Percentiles rank a stretch among this genome's conserved stretches.
These are phyloP conservation scores for Hymenopus coronatus DNA, from an alignment of 2,888 invertebrate genomes.

Conservation along the genomic window DNA sequence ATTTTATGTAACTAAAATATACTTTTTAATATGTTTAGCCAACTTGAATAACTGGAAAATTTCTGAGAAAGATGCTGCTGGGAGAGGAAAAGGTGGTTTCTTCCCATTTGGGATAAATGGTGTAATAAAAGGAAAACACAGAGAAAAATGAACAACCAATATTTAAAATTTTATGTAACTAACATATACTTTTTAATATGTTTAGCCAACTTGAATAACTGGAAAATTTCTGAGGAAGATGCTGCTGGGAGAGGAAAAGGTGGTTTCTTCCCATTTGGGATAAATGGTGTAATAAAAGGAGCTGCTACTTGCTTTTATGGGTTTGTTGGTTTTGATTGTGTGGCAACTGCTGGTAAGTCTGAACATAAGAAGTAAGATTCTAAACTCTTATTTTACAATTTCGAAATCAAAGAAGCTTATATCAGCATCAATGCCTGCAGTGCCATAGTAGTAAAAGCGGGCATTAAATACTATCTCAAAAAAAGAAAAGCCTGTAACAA, in stretches of 20 bases:
- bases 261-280: constrained; percentile 57
- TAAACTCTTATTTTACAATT: background rate
- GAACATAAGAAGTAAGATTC: background rate
- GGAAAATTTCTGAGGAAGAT: constrained; percentile 44
- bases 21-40: constrained; percentile 39
- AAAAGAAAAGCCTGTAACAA: too few species aligned
- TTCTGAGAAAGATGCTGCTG: constrained; percentile 13
- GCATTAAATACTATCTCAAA: too few species aligned
- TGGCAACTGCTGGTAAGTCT: constrained; percentile 67
- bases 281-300: constrained; percentile 74
- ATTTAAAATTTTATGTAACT: background rate
- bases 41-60: constrained; percentile 53
- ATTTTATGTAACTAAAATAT: background rate
- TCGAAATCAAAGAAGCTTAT: background rate
- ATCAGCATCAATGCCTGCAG: too few species aligned
- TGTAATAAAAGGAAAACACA: constrained; percentile 72
- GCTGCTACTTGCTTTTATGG: constrained; percentile 84
- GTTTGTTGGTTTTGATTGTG: constrained; percentile 92
- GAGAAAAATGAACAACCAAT: too few species aligned
- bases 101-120: constrained; percentile 63
- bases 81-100: constrained; percentile 50
- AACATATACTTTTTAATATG: background rate
- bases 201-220: constrained; percentile 50
- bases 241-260: constrained; percentile 41
- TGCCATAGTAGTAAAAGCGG: too few species aligned